A percentile compares a stretch with the other conserved stretches of the same genome.
Evolutionary conservation across 2,113 vertebrate species (phyloP).

Genomic region (Macroglossus sobrinus): DNA sequence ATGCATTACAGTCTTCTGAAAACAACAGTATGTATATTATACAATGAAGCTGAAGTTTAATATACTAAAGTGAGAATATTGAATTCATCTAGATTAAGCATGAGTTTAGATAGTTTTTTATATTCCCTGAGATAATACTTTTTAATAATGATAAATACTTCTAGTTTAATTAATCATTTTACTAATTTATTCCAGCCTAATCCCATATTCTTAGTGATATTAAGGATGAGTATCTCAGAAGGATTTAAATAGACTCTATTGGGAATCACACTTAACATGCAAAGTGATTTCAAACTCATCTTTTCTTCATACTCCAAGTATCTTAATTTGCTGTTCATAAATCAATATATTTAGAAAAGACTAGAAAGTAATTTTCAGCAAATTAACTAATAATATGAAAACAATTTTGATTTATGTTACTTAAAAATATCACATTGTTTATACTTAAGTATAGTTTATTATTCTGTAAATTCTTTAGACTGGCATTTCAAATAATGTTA

Average conservation of each 20-base stretch:
- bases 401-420: constrained; percentile 11
- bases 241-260: constrained; percentile 1
- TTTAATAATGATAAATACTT: constrained; percentile 61
- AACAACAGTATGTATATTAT: neutral
- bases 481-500: neutral
- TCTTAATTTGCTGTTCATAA: constrained; percentile 33
- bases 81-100: neutral
- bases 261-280: neutral
- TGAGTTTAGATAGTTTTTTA: neutral
- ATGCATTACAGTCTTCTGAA: neutral
- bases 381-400: constrained; percentile 21
- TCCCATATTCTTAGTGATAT: constrained; percentile 29
- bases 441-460: neutral
- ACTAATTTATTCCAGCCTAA: constrained; percentile 39
- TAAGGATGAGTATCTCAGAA: constrained; percentile 13
- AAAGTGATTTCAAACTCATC: constrained; percentile 23
- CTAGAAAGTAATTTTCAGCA: constrained; percentile 2
- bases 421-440: constrained; percentile 3
- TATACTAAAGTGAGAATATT: neutral
- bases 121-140: neutral
- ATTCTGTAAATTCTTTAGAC: neutral
- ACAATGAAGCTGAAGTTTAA: neutral
- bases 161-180: constrained; percentile 28
- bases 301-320: neutral
- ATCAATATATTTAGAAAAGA: constrained; percentile 42